A percentile compares a stretch with the other conserved stretches of the same genome.
Conservation (phyloP, 1,140 invertebrate species). For the Ptiloglossa arizonensis region DNA sequence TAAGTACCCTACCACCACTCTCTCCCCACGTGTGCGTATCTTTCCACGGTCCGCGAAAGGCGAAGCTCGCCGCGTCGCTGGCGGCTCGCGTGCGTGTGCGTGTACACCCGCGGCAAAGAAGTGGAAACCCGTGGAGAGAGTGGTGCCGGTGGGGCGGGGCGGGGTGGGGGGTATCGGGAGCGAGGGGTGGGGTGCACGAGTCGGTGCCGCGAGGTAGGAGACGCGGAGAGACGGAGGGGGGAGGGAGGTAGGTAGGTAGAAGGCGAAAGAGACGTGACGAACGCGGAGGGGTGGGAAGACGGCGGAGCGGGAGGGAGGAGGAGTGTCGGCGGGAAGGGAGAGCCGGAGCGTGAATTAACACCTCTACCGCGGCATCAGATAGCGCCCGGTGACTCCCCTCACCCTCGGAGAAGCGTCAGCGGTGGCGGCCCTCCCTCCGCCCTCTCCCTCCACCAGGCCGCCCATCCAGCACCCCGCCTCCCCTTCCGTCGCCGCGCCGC, state of each 20-base stretch:
- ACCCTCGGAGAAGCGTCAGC: conserved; percentile 42
- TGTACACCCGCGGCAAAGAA: background rate
- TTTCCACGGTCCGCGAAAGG: background rate
- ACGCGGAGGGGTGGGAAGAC: conserved; percentile 32
- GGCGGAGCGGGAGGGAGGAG: conserved; percentile 34
- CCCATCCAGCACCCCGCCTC: too few relatives aligned
- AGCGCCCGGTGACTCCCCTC: conserved; percentile 60
- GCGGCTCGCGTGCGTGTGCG: conserved; percentile 31
- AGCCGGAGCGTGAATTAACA: conserved; percentile 79
- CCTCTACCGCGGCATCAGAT: conserved; percentile 78
- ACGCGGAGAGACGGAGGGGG: conserved; percentile 10
- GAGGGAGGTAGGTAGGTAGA: too few relatives aligned
- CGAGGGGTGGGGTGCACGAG: conserved; percentile 17
- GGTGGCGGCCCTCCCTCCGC: conserved; percentile 58
- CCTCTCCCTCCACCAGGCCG: conserved; percentile 62
- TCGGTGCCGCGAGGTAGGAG: conserved; percentile 5
- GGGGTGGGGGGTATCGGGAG: background rate
- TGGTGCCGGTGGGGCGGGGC: too few relatives aligned
- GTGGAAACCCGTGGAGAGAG: background rate
- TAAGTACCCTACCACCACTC: background rate
- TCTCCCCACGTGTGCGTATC: background rate
- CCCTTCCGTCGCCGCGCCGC: background rate
- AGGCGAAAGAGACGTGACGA: conserved; percentile 39
- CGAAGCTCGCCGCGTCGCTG: conserved; percentile 12
- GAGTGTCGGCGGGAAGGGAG: conserved; percentile 58